Evolutionary conservation across 35 echinoderm and acorn worm species (phyloP).

Genomic region (Nesometra sesokonis): DNA sequence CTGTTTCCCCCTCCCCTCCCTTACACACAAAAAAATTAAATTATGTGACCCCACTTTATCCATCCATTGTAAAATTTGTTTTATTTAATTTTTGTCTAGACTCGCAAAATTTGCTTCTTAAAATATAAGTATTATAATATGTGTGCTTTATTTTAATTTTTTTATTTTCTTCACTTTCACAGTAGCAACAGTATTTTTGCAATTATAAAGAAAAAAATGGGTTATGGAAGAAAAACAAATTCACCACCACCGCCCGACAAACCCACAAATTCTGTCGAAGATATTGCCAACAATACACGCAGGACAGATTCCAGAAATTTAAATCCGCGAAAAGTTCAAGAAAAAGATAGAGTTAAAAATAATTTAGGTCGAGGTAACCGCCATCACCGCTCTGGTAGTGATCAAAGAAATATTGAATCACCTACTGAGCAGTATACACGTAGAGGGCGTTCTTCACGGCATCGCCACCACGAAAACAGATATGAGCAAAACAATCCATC

Average conservation of each 20-base stretch:
- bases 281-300: slow-evolving; percentile 37
- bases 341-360: slow-evolving; percentile 39
- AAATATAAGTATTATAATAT: too few species aligned
- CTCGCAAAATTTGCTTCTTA: slow-evolving; percentile 28
- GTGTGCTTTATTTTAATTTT: background rate
- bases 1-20: too few species aligned
- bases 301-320: slow-evolving; percentile 1
- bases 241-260: background rate
- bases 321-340: slow-evolving; percentile 14
- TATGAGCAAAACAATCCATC: background rate
- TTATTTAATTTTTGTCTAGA: slow-evolving; percentile 42
- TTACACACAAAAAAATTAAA: too few species aligned
- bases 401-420: background rate
- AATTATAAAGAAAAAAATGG: background rate
- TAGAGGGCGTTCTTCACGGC: background rate
- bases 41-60: background rate
- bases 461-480: background rate
- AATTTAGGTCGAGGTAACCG: background rate
- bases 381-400: background rate
- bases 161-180: background rate
- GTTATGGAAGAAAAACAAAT: slow-evolving; percentile 6
- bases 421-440: background rate
- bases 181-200: background rate
- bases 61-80: slow-evolving; percentile 25
- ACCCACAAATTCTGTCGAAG: background rate